These are phyloP conservation scores for Drosophila seguyi DNA, from an alignment of 1,140 invertebrate genomes.

Conservation along the genomic window DNA sequence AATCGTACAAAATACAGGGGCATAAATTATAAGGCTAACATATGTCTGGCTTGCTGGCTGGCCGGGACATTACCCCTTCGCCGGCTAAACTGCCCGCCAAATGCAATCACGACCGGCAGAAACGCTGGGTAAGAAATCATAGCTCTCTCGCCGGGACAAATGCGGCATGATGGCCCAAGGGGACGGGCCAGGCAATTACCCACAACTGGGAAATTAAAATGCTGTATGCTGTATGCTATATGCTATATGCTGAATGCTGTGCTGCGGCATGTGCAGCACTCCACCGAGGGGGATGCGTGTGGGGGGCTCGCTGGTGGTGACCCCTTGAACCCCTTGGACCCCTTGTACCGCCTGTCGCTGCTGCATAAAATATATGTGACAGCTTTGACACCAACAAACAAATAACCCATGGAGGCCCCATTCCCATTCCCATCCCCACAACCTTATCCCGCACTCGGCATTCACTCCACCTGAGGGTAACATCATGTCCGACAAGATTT, in stretches of 20 bases:
- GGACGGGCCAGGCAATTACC: constrained; percentile 75
- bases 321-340: constrained; percentile 13
- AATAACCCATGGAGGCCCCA: constrained; percentile 61
- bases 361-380: constrained; percentile 78
- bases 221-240: constrained; percentile 1
- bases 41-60: constrained; percentile 60
- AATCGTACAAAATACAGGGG: constrained; percentile 66
- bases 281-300: constrained; percentile 17
- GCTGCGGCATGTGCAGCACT: constrained; percentile 8
- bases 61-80: constrained; percentile 23
- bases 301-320: constrained; percentile 47
- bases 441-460: neutral
- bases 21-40: constrained; percentile 81
- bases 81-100: constrained; percentile 39
- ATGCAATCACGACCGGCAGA: constrained; percentile 76
- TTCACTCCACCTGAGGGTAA: constrained; percentile 38
- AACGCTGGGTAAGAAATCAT: constrained; percentile 67
- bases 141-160: constrained; percentile 73
- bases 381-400: constrained; percentile 81
- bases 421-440: constrained; percentile 6
- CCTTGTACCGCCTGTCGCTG: constrained; percentile 1
- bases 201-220: constrained; percentile 63
- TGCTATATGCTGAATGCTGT: neutral
- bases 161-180: constrained; percentile 80
- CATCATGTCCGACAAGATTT: constrained; percentile 73